phyloP scores from a whole-genome alignment of 2,797 vertebrate genomes.

The Prionace glauca region DNA sequence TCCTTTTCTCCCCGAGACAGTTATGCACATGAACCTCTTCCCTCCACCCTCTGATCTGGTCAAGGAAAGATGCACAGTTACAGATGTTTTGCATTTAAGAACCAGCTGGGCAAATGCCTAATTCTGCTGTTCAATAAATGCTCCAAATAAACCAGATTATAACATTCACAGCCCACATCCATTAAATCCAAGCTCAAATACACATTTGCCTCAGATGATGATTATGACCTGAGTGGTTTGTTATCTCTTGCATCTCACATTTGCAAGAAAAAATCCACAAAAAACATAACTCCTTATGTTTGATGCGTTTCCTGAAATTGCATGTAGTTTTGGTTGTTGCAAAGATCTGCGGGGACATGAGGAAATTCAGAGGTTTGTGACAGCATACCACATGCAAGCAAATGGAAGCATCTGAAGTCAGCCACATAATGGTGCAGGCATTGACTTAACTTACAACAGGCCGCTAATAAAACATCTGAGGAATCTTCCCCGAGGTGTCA shows the following conservation, averaged over 20 bases:
- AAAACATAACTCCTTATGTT: neutral
- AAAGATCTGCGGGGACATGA: neutral
- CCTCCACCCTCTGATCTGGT: neutral
- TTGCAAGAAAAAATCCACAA: neutral
- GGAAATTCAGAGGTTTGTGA: neutral
- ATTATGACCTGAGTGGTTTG: neutral
- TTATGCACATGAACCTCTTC: neutral
- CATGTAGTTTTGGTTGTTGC: too few species aligned
- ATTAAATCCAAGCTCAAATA: neutral
- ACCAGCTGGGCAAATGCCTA: neutral
- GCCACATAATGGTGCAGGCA: constrained; percentile 13
- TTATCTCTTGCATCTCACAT: neutral
- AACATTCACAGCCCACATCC: neutral
- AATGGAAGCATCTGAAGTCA: constrained; percentile 21
- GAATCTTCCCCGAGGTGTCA: constrained; percentile 27
- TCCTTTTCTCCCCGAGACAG: neutral
- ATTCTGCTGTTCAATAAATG: constrained; percentile 22
- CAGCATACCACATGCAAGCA: neutral
- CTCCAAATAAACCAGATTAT: neutral
- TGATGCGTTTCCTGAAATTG: neutral
- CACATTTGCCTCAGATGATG: neutral
- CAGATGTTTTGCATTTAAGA: neutral
- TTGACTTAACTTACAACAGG: constrained; percentile 29
- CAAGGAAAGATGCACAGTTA: constrained; percentile 8
- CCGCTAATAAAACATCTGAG: neutral